Evolutionary conservation across 2,113 vertebrate genomes (phyloP).

Genomic region (Nycticorax nycticorax): DNA sequence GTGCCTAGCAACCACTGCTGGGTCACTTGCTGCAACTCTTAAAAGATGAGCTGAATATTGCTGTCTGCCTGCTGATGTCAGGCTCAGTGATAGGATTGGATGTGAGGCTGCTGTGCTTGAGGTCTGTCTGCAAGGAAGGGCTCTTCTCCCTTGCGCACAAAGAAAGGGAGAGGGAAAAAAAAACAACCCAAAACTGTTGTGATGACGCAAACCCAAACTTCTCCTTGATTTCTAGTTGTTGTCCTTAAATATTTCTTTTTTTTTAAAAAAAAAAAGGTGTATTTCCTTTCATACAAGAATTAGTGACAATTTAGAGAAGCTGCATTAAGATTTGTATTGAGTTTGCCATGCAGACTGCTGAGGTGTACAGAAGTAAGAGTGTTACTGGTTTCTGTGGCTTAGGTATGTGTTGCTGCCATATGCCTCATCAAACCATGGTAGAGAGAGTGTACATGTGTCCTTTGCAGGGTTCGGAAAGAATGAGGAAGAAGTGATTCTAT

Average conservation of each 20-base stretch:
- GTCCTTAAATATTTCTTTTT: neutral
- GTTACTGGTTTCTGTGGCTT: neutral
- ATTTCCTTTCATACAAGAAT: neutral
- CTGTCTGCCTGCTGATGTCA: slow-evolving; percentile 20
- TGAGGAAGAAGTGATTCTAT: neutral
- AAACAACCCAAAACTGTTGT: neutral
- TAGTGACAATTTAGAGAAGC: neutral
- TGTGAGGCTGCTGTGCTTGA: neutral
- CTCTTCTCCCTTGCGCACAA: neutral
- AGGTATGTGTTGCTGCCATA: neutral
- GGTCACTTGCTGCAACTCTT: slow-evolving; percentile 11
- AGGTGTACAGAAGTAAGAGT: neutral
- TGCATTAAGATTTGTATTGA: rapidly evolving
- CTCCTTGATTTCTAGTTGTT: neutral
- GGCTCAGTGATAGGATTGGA: neutral
- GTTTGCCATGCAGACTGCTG: neutral
- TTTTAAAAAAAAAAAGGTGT: neutral
- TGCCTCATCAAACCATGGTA: neutral
- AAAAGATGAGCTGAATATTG: neutral
- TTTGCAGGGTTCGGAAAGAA: neutral
- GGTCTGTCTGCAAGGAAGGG: neutral
- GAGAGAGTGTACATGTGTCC: neutral
- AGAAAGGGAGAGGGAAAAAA: neutral
- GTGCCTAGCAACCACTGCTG: slow-evolving; percentile 42
- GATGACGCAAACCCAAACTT: neutral